A percentile compares a stretch with the other conserved stretches of the same genome.
phyloP scores from a whole-genome alignment of 2,113 vertebrate genomes.

The Alligator sinensis region DNA sequence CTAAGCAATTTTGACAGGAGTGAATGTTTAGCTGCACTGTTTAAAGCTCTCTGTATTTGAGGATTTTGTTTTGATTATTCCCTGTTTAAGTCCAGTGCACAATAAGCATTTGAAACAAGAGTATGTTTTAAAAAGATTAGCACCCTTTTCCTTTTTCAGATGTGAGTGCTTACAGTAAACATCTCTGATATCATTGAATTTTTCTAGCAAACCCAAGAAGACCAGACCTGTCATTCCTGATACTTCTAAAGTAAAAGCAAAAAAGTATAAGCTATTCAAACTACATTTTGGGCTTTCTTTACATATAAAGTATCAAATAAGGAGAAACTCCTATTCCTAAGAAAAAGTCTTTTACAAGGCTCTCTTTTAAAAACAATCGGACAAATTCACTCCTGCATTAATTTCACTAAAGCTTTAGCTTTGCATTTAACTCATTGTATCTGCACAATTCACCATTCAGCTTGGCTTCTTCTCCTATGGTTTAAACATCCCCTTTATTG shows the following conservation, averaged over 20 bases:
- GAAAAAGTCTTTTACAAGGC: neutral
- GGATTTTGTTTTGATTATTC: neutral
- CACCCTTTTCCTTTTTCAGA: neutral
- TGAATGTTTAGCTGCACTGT: slow-evolving; percentile 1
- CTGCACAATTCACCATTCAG: rapidly evolving
- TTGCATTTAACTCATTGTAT: neutral
- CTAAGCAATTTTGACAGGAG: neutral
- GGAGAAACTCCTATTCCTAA: neutral
- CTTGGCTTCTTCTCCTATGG: rapidly evolving
- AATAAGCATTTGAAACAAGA: neutral
- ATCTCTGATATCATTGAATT: neutral
- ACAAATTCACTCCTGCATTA: neutral
- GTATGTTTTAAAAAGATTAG: neutral
- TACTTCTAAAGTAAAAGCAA: neutral
- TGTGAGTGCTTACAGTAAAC: neutral
- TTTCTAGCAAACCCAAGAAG: neutral
- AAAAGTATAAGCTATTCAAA: neutral
- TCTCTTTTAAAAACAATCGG: neutral
- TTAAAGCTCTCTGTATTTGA: slow-evolving; percentile 8
- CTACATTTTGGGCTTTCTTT: neutral
- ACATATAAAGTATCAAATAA: neutral
- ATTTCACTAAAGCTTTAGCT: neutral
- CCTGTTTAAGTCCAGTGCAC: neutral
- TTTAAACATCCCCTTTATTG: neutral
- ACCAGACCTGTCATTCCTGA: slow-evolving; percentile 10